Conservation (phyloP, 2,797 vertebrate genomes). For the Parotocinclus haroldoi region DNA sequence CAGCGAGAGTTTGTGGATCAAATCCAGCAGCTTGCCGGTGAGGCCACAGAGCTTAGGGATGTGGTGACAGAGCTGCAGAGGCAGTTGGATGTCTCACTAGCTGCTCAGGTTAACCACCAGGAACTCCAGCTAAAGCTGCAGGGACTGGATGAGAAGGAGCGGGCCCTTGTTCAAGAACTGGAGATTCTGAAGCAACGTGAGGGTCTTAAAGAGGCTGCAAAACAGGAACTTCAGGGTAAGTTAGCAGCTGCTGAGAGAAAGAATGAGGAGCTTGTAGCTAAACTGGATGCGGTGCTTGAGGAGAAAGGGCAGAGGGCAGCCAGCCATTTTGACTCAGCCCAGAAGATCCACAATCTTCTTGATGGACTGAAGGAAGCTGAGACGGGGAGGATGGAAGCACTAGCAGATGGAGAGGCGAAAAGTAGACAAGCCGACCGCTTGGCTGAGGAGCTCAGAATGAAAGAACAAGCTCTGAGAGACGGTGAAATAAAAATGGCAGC, state of each 20-base stretch:
- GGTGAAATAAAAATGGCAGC: conserved; percentile 60
- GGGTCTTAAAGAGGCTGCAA: conserved; percentile 57
- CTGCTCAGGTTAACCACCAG: conserved; percentile 66
- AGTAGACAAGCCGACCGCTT: conserved; percentile 67
- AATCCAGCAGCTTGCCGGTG: conserved; percentile 76
- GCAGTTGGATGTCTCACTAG: conserved; percentile 75
- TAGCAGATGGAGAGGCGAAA: conserved; percentile 63
- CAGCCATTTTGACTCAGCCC: conserved; percentile 67
- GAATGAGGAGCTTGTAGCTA: conserved; percentile 70
- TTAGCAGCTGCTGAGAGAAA: conserved; percentile 65
- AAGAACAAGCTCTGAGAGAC: conserved; percentile 67
- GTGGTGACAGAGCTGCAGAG: conserved; percentile 77
- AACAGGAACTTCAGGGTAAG: conserved; percentile 64
- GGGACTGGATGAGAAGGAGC: conserved; percentile 54
- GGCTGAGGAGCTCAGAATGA: conserved; percentile 70
- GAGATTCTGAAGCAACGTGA: conserved; percentile 62
- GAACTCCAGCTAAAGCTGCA: conserved; percentile 68
- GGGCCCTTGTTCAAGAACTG: conserved; percentile 67
- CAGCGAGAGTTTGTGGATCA: conserved; percentile 78
- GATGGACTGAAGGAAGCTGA: conserved; percentile 79
- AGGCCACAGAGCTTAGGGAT: conserved; percentile 75
- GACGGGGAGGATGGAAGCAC: conserved; percentile 66
- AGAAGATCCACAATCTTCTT: conserved; percentile 73
- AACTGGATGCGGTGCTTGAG: conserved; percentile 62
- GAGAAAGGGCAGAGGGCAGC: conserved; percentile 70